Percentiles rank a stretch among this genome's conserved stretches.
phyloP scores from a whole-genome alignment of 2,888 invertebrate species.

The Acronicta aceris region DNA sequence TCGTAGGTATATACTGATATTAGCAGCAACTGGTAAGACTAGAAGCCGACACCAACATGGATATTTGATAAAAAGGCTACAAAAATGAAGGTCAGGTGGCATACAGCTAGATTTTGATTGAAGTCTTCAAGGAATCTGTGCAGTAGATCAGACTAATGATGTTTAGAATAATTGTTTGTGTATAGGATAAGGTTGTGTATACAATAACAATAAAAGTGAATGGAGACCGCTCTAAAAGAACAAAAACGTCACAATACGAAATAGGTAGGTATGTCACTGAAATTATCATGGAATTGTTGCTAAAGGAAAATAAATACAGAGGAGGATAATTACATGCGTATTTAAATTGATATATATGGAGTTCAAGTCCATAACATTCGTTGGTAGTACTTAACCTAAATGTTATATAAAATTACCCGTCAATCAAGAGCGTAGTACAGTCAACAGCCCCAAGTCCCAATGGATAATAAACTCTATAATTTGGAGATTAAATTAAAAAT shows the following conservation, averaged over 20 bases:
- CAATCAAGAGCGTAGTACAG: conserved; percentile 24
- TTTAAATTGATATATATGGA: conserved; percentile 2
- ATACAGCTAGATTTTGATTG: neutral
- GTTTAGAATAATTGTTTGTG: neutral
- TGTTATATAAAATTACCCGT: conserved; percentile 23
- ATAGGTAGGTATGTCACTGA: conserved; percentile 3
- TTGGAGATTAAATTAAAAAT: no score
- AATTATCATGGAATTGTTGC: conserved; percentile 1
- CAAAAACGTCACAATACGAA: neutral
- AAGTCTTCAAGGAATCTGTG: neutral
- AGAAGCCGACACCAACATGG: no score
- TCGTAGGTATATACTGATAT: no score
- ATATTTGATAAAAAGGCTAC: no score
- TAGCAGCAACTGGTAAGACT: no score
- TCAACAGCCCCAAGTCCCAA: no score
- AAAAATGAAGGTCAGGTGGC: no score
- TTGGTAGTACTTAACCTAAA: conserved; percentile 22
- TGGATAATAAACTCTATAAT: no score
- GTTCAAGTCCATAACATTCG: conserved; percentile 1
- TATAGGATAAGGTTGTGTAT: conserved; percentile 1
- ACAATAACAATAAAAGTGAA: conserved; percentile 7
- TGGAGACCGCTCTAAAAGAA: neutral
- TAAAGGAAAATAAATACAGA: conserved; percentile 24
- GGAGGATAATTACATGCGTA: conserved; percentile 19
- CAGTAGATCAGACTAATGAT: neutral